These are phyloP conservation scores for Streblospio benedicti DNA, from an alignment of 1,140 invertebrate genomes.

Conservation along the genomic window DNA sequence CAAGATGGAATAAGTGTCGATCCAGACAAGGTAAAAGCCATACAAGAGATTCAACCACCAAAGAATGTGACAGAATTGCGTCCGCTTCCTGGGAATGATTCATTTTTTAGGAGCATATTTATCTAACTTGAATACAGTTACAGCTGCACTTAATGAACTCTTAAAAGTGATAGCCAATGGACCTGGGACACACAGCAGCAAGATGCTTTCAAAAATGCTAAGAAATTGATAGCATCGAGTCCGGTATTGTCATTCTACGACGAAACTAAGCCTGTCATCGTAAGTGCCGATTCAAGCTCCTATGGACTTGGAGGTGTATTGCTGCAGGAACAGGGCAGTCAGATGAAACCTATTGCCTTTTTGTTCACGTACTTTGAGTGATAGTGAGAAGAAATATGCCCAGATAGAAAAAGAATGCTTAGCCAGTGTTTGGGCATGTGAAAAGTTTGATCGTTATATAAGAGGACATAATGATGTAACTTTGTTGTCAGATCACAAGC, in stretches of 20 bases:
- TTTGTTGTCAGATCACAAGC: conserved; percentile 37
- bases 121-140: conserved; percentile 11
- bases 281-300: conserved; percentile 20
- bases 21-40: too few relatives aligned
- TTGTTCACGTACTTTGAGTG: conserved; percentile 21
- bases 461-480: conserved; percentile 32
- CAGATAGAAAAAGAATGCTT: conserved; percentile 23
- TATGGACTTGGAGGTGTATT: conserved; percentile 24
- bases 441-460: conserved; percentile 50
- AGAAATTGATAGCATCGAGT: too few relatives aligned
- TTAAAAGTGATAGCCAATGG: too few relatives aligned
- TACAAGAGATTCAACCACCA: too few relatives aligned
- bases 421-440: conserved; percentile 30
- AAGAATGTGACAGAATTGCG: too few relatives aligned
- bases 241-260: conserved; percentile 20
- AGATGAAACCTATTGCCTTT: conserved; percentile 19
- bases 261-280: conserved; percentile 9
- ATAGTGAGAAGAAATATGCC: conserved; percentile 26
- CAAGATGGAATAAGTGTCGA: too few relatives aligned
- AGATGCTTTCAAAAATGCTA: conserved; percentile 18
- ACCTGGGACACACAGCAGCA: too few relatives aligned
- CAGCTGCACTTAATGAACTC: too few relatives aligned
- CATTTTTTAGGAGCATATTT: conserved; percentile 22
- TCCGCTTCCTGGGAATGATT: conserved; percentile 27
- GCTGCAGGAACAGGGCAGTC: conserved; percentile 12